Conservation (phyloP, 2,797 vertebrate species). For the Sebastes trivittatus region DNA sequence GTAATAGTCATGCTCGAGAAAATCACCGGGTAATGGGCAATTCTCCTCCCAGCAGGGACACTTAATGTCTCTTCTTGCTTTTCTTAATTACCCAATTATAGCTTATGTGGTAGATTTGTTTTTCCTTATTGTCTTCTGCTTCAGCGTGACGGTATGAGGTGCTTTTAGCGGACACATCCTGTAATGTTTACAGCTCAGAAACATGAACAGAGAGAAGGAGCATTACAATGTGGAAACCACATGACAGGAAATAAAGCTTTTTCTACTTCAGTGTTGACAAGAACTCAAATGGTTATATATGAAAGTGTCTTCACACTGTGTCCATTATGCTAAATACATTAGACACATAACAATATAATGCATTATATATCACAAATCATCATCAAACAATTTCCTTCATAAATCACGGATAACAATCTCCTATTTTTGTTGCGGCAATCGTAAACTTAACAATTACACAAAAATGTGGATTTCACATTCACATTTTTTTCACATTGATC, state of each 20-base stretch:
- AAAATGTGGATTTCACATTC: background rate
- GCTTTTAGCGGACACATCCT: background rate
- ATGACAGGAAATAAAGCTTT: background rate
- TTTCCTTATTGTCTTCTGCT: slow-evolving; percentile 52
- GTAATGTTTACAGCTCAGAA: slow-evolving; percentile 6
- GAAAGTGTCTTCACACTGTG: background rate
- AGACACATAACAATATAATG: background rate
- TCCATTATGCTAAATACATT: background rate
- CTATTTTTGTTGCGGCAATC: background rate
- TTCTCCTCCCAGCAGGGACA: slow-evolving; percentile 71
- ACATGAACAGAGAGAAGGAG: background rate
- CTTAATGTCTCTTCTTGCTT: slow-evolving; percentile 72
- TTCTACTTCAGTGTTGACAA: background rate
- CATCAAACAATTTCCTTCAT: background rate
- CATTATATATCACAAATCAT: background rate
- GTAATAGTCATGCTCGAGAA: slow-evolving; percentile 71
- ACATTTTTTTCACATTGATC: too few relatives aligned
- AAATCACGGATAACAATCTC: background rate
- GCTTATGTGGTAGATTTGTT: slow-evolving; percentile 67
- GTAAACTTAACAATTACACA: background rate
- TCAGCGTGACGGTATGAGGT: slow-evolving; percentile 8
- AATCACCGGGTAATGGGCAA: slow-evolving; percentile 75
- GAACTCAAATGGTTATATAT: background rate
- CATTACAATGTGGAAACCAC: background rate
- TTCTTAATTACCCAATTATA: slow-evolving; percentile 79